Conservation (phyloP, 2,113 vertebrate species). For the Chaetodon auriga region DNA sequence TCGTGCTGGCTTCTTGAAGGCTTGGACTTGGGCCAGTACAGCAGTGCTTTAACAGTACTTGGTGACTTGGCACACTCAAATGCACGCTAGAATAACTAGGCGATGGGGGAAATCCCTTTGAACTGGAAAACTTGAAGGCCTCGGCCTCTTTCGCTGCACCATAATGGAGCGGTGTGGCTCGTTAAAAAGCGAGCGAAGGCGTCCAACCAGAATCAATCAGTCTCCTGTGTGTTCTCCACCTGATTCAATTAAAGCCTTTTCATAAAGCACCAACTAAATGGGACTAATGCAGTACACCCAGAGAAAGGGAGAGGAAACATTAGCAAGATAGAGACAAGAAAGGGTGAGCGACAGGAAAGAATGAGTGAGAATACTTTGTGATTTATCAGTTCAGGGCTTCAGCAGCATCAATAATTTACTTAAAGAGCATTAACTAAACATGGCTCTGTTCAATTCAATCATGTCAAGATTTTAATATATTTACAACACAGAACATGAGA, state of each 20-base stretch:
- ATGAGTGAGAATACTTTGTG: background rate
- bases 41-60: background rate
- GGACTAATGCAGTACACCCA: constrained; percentile 39
- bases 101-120: constrained; percentile 29
- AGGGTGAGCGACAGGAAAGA: background rate
- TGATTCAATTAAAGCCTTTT: constrained; percentile 76
- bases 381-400: background rate
- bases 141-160: background rate
- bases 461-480: background rate
- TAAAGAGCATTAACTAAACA: background rate
- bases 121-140: constrained; percentile 41
- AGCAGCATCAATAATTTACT: background rate
- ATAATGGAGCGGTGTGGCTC: constrained; percentile 38
- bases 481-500: background rate
- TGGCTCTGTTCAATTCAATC: background rate
- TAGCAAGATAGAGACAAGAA: background rate
- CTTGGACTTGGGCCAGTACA: background rate
- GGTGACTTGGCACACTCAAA: background rate
- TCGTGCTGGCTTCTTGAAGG: background rate
- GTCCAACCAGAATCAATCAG: constrained; percentile 72
- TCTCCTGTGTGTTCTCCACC: constrained; percentile 67
- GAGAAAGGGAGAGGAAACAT: background rate
- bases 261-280: constrained; percentile 63
- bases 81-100: constrained; percentile 21
- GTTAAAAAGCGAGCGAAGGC: constrained; percentile 61